Base-by-base conservation (phyloP, 2,113 vertebrate genomes). In the Salvelinus namaycush region DNA sequence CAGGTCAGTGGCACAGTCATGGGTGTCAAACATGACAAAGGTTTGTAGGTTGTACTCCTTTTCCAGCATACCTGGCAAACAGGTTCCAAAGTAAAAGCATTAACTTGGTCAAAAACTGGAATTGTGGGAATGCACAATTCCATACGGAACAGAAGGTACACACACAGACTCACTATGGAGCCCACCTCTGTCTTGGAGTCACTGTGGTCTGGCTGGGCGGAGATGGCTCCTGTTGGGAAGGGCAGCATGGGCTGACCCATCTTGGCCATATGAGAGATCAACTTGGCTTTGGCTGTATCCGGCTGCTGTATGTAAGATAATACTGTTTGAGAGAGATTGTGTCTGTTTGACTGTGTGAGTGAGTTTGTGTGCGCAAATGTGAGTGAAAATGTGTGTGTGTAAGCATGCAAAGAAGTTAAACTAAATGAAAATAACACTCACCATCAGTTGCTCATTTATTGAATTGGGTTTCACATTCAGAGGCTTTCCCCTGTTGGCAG, bases 181-280 rank as follows among this genome's bases (percentile, higher is more conserved):
- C 39, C 75, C 39, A 96, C 95, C 91, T 96, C 94, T 1, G 89
- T 87, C 79, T 94, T 94, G 0, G 94, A 94, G 86, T 95, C 94
- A 31, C 89, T 95, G 87, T 93, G 92, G 81, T 96, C 95, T 14
- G 92, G 91, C 13, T 95, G 95, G 24, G 88, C 76, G 0, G 93
- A 89, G 9, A 87, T 75, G 49, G 92, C 80, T 4, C 93, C 92
- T 0, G 89, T 74, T 3, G 95, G 88, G 82, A 95, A 93, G 70
- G 95, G 95, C 44, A 96, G 79, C 93, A 96, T 95, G 22, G 95
- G 95, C 68, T 96, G 94, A 1, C 95, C 95, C 94, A 96, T 95
- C 80, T 93, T 96, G 22, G 95, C 95, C 95, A 96, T 96, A 20
- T 95, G 91, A 16, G 95, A 96, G 79, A 96, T 96, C 51, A 96